phyloP scores from a whole-genome alignment of 2,888 invertebrate species.

The Agrotis exclamationis region DNA sequence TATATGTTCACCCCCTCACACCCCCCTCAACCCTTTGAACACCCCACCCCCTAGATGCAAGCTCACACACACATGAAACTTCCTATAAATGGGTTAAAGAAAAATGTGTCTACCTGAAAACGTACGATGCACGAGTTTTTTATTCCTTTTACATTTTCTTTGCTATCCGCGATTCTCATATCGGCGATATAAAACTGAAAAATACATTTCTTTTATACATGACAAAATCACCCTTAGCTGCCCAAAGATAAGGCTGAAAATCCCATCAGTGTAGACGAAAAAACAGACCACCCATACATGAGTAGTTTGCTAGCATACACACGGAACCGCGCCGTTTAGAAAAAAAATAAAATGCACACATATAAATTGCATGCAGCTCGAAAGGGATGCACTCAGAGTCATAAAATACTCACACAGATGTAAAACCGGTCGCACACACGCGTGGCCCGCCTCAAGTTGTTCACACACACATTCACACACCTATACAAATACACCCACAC shows the following conservation, averaged over 20 bases:
- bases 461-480: slow-evolving; percentile 76
- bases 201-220: slow-evolving; percentile 83
- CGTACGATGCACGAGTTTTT: slow-evolving; percentile 90
- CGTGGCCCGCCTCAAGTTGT: slow-evolving; percentile 73
- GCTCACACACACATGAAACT: slow-evolving; percentile 80
- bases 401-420: slow-evolving; percentile 87
- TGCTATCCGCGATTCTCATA: slow-evolving; percentile 91
- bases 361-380: slow-evolving; percentile 90
- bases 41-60: slow-evolving; percentile 78
- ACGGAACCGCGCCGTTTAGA: slow-evolving; percentile 84
- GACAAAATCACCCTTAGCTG: slow-evolving; percentile 69
- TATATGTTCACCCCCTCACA: slow-evolving; percentile 84
- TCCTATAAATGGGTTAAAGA: slow-evolving; percentile 91
- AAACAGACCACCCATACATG: slow-evolving; percentile 86
- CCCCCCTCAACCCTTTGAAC: slow-evolving; percentile 77
- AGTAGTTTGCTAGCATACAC: slow-evolving; percentile 80
- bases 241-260: slow-evolving; percentile 65
- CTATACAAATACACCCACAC: slow-evolving; percentile 80
- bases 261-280: slow-evolving; percentile 69
- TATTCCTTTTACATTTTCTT: slow-evolving; percentile 90
- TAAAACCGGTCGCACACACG: slow-evolving; percentile 69
- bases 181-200: slow-evolving; percentile 91
- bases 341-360: slow-evolving; percentile 90
- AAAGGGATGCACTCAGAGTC: slow-evolving; percentile 91
- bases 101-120: slow-evolving; percentile 92